phyloP scores from a whole-genome alignment of 2,888 invertebrate genomes.

The Dromius quadrimaculatus region DNA sequence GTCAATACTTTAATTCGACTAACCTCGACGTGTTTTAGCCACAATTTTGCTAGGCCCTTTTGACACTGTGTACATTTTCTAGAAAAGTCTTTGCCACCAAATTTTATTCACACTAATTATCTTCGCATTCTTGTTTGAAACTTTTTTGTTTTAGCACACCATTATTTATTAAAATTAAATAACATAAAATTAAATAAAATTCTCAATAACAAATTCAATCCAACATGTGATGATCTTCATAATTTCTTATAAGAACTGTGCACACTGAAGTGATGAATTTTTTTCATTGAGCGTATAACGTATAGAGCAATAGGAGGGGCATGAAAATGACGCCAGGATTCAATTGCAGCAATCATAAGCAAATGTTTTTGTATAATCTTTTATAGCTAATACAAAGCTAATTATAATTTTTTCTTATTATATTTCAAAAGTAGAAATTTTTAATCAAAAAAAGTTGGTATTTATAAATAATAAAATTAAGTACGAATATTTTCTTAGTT shows the following conservation, averaged over 20 bases:
- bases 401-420: no score
- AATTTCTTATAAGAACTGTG: not conserved
- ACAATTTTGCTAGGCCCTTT: slow-evolving; percentile 91
- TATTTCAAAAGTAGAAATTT: no score
- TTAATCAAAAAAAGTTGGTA: no score
- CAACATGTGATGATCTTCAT: slow-evolving; percentile 8
- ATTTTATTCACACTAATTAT: not conserved
- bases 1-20: no score
- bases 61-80: slow-evolving; percentile 86
- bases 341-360: not conserved
- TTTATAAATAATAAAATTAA: no score
- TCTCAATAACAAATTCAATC: no score
- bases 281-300: not conserved
- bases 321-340: not conserved
- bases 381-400: no score
- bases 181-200: not conserved
- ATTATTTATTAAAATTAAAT: not conserved
- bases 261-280: not conserved
- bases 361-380: no score
- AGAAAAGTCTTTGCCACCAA: not conserved
- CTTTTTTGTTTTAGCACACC: not conserved
- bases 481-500: no score
- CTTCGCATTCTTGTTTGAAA: slow-evolving; percentile 1
- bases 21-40: slow-evolving; percentile 86
- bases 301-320: not conserved